These are phyloP conservation scores for Mobula birostris DNA, from an alignment of 2,113 vertebrate genomes.

Conservation along the genomic window DNA sequence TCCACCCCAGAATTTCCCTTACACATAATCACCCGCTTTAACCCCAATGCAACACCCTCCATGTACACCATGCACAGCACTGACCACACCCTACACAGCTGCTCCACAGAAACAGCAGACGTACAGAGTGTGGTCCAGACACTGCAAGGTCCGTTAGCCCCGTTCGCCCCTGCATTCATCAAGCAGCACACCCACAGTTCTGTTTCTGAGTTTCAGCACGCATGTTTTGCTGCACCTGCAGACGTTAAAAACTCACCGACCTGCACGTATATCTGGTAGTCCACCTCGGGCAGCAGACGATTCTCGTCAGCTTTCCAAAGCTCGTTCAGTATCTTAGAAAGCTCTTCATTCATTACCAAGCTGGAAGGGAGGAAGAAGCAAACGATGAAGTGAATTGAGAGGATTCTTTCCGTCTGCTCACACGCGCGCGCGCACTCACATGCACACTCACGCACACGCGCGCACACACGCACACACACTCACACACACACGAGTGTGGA, in stretches of 20 bases:
- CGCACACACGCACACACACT: too few relatives aligned
- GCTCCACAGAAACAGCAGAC: too few relatives aligned
- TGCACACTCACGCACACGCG: too few relatives aligned
- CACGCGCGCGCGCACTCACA: too few relatives aligned
- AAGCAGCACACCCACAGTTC: not conserved
- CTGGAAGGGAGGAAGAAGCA: slow-evolving; percentile 47
- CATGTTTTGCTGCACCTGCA: not conserved
- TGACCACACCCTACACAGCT: too few relatives aligned
- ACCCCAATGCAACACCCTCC: too few relatives aligned
- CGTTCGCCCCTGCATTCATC: not conserved
- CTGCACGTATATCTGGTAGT: slow-evolving; percentile 69
- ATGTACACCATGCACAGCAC: too few relatives aligned
- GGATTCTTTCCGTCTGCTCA: not conserved
- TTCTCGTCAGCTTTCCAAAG: slow-evolving; percentile 68
- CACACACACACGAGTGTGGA: too few relatives aligned
- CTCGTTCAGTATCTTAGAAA: slow-evolving; percentile 64
- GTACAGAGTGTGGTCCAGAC: too few relatives aligned
- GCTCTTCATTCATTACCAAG: slow-evolving; percentile 55
- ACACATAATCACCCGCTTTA: too few relatives aligned
- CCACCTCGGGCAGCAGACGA: slow-evolving; percentile 60
- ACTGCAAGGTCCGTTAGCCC: too few relatives aligned
- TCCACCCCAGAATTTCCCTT: too few relatives aligned
- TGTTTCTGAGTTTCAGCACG: not conserved
- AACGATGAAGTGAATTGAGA: not conserved
- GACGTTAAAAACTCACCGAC: slow-evolving; percentile 43